Base-by-base conservation (phyloP, 2,888 invertebrate species). In the Scaptomyza tumidula region DNA sequence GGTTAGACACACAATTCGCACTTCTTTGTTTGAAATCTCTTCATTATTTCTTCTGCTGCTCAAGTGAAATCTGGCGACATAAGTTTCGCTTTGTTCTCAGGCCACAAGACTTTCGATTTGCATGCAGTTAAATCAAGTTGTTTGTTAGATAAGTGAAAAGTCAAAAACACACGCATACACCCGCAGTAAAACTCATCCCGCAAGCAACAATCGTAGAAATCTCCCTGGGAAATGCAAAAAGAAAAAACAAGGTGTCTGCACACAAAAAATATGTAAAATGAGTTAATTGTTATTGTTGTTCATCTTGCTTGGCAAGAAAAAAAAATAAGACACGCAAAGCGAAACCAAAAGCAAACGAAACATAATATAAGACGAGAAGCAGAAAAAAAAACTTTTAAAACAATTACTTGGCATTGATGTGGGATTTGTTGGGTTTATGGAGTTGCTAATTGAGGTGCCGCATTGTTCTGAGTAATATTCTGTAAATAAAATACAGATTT, bases 41-140 rank as follows among this genome's bases (percentile, higher is more conserved):
- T 2, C 14, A 7, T 3, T 13, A 10, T 19, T 33, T 33, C 33
- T 37, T n/a, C 6, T 27, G 24, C 13, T 2, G 16, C 37, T 6
- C 16, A 46, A 60, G 71, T 65, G 71, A 71, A 71, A 71, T 65
- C 65, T 44, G 43, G 9, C n/a, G 39, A 44, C 56, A 70, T 39
- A 27, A 65, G 75, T 71, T 71, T 68, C 55, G 68, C 80, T 61
- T 70, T 66, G 60, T 70, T 71, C 55, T 75, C 49, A 43, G 65
- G 29, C 48, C 37, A 24, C 71, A 58, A 50, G 54, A 76, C 76
- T 79, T 79, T 71, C 74, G 52, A 79, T 78, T 78, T 79, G 67
- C 79, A 74, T 63, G 70, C 27, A 57, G 69, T 61, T 48, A 62
- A 69, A 43, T 52, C 27, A 45, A 71, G 55, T 66, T 69, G 64